A percentile compares a stretch with the other conserved stretches of the same genome.
phyloP scores from a whole-genome alignment of 2,113 vertebrate genomes.

The Anoura caudifer region DNA sequence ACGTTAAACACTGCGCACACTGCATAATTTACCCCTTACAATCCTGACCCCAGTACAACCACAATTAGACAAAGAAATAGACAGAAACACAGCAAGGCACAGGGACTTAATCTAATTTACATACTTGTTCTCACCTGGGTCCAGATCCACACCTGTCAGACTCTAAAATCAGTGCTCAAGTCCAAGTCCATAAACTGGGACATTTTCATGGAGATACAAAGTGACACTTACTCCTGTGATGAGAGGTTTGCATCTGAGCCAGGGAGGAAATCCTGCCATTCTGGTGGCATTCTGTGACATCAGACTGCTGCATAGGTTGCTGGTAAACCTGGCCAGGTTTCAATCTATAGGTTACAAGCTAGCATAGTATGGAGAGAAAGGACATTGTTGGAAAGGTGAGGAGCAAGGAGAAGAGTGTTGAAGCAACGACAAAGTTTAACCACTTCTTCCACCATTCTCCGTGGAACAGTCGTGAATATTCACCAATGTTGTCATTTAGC shows the following conservation, averaged over 20 bases:
- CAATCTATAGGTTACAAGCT: background rate
- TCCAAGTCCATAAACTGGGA: background rate
- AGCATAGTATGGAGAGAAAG: background rate
- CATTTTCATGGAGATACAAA: background rate
- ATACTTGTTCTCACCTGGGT: background rate
- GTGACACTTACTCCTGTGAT: background rate
- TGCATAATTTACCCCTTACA: background rate
- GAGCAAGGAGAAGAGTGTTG: background rate
- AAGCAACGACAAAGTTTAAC: background rate
- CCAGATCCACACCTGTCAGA: background rate
- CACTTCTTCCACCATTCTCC: background rate
- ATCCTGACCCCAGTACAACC: background rate
- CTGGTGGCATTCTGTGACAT: background rate
- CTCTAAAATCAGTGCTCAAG: background rate
- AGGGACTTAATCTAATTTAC: background rate
- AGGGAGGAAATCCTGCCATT: background rate
- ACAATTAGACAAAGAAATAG: background rate
- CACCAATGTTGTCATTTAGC: background rate
- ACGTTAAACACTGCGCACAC: background rate
- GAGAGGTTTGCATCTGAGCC: background rate
- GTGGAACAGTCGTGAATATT: background rate
- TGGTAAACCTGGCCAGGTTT: background rate
- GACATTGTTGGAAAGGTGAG: background rate
- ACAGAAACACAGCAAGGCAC: background rate
- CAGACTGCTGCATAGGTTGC: background rate